A percentile compares a stretch with the other conserved stretches of the same genome.
Evolutionary conservation across 92 coral and sea anemone species (phyloP).

Genomic region (Virgularia gustaviana): DNA sequence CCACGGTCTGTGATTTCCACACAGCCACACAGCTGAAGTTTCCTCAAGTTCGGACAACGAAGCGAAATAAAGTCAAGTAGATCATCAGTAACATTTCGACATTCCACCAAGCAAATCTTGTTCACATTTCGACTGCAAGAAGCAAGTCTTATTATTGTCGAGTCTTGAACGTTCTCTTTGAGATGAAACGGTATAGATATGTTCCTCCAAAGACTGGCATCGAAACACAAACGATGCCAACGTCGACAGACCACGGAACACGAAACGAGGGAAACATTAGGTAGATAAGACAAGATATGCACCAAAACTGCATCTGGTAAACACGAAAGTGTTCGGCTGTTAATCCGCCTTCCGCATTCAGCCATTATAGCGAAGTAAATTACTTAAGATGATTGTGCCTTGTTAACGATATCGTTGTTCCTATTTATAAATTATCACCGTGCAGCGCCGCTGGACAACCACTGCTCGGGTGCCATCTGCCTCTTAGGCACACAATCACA

Average conservation of each 20-base stretch:
- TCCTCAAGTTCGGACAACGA: constrained; percentile 75
- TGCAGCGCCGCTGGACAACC: no score
- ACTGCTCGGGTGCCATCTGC: no score
- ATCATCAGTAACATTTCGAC: constrained; percentile 62
- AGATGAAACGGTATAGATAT: constrained; percentile 60
- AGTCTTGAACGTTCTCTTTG: constrained; percentile 63
- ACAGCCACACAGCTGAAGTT: constrained; percentile 69
- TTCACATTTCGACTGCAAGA: constrained; percentile 68
- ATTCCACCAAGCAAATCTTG: constrained; percentile 74
- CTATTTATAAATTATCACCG: no score
- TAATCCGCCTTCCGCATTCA: not conserved
- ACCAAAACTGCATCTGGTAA: constrained; percentile 81
- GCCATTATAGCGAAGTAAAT: constrained; percentile 67
- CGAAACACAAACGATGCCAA: constrained; percentile 86
- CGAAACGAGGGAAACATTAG: constrained; percentile 62
- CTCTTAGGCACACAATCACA: no score
- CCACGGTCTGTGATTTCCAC: constrained; percentile 72
- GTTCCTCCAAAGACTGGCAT: constrained; percentile 80
- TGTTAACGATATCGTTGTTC: no score
- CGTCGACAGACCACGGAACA: constrained; percentile 68
- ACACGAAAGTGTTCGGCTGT: constrained; percentile 3
- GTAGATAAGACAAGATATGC: constrained; percentile 74
- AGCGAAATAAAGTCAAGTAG: constrained; percentile 58
- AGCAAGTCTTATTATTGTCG: constrained; percentile 59
- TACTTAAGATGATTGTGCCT: not conserved